Evolutionary conservation across 2,113 vertebrate genomes (phyloP), one percentile per base, ranked within the genome.

Genomic region (Labeo rohita): DNA sequence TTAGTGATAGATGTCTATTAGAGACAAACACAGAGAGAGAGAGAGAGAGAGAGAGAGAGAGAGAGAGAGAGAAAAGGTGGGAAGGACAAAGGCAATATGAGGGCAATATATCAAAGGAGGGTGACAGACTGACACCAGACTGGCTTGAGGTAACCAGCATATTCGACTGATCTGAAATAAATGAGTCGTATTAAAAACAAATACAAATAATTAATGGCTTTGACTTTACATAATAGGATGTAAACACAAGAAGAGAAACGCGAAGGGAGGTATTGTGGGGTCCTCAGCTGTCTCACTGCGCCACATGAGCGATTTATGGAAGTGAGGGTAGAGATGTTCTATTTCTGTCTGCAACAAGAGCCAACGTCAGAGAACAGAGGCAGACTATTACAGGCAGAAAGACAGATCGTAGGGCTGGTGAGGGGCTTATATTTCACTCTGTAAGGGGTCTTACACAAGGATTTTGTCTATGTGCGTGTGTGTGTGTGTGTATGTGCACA

Each of bases 291-390:
- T 90, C 87, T 89, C 77, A 77, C 65, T 88, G 89, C 66, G 83
- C 85, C 84, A 91, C 93, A 90, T 83, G 89, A 89, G 86, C 23
- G 82, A 93, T 93, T 94, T 93, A 93, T 94, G 90, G 91, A 88
- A 89, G 80, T 56, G 86, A 88, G 90, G 90, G 88, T 85, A 90
- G 88, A 92, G 83, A 84, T 84, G 85, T 91, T 93, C 94, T 95
- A 95, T 95, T 95, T 93, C 85, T 91, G 94, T 94, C 93, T 91
- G 90, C 92, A 92, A 90, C 88, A 86, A 88, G 88, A 86, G 66
- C 87, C 82, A 54, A 84, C 85, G 83, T 63, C 73, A 83, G 86
- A 23, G 86, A 84, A 90, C 86, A 80, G 68, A 34, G 28, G 80
- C 63, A 56, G 77, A 50, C 45, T 82, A 72, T 81, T 78, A 82